Evolutionary conservation across 2,113 vertebrate species (phyloP).

Genomic region (Mustelus asterias): DNA sequence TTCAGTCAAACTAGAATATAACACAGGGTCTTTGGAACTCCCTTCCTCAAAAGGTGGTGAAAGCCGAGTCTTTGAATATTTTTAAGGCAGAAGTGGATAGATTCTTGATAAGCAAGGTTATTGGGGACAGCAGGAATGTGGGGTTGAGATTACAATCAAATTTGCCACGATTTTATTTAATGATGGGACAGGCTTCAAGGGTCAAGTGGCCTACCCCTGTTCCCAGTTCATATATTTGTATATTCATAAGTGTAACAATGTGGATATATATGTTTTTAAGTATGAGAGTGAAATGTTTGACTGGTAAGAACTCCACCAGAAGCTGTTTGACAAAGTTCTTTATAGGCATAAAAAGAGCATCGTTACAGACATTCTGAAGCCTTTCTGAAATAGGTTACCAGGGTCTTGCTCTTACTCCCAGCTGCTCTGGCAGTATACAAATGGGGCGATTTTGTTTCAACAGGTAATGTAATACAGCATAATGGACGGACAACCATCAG

Average conservation of each 20-base stretch:
- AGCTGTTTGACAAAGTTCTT: slow-evolving; percentile 2
- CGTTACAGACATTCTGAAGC: background rate
- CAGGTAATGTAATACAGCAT: slow-evolving; percentile 28
- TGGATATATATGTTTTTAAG: background rate
- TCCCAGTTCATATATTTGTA: no score
- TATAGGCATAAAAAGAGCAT: background rate
- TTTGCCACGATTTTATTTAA: no score
- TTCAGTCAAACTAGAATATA: background rate
- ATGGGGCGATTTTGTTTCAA: slow-evolving; percentile 21
- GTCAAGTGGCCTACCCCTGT: no score
- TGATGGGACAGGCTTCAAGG: no score
- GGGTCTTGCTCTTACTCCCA: background rate
- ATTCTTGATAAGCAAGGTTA: no score
- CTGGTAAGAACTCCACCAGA: background rate
- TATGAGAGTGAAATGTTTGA: background rate
- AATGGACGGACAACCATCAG: slow-evolving; percentile 26
- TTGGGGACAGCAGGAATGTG: no score
- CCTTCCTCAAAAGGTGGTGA: no score
- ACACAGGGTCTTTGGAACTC: no score
- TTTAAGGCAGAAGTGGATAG: no score
- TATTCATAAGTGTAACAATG: background rate
- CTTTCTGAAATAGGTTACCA: slow-evolving; percentile 15
- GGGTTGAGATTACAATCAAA: no score
- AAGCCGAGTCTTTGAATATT: no score
- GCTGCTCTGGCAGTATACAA: slow-evolving; percentile 4